These are phyloP conservation scores for Apomyelois bistriatella DNA, from an alignment of 2,888 invertebrate species.

Conservation along the genomic window DNA sequence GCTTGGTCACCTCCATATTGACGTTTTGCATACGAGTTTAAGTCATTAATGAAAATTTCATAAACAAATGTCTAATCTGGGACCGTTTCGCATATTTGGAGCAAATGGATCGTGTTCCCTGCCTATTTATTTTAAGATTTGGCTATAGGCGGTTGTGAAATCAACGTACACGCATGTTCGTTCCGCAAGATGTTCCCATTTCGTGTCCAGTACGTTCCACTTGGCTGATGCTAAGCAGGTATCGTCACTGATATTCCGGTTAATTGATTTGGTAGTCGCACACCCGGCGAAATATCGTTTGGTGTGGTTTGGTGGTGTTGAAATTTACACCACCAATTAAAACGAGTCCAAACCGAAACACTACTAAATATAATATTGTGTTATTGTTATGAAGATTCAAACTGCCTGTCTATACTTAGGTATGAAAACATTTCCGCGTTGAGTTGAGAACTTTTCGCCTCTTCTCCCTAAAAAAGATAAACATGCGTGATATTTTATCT, in stretches of 20 bases:
- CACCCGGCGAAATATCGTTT: not conserved
- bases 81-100: conserved; percentile 24
- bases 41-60: conserved; percentile 8
- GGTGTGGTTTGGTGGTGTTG: not conserved
- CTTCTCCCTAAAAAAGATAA: too few species aligned
- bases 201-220: conserved; percentile 33
- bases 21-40: not conserved
- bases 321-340: not conserved
- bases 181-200: conserved; percentile 36
- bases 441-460: too few species aligned
- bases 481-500: too few species aligned
- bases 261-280: conserved; percentile 4
- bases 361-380: too few species aligned
- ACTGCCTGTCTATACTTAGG: too few species aligned
- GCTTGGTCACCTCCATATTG: not conserved
- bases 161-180: conserved; percentile 29
- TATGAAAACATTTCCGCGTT: too few species aligned
- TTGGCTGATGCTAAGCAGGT: conserved; percentile 29
- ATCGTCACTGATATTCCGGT: conserved; percentile 14
- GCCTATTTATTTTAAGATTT: conserved; percentile 42
- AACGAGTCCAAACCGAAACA: not conserved
- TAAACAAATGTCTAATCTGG: conserved; percentile 13
- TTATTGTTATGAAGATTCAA: too few species aligned
- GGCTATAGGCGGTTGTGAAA: conserved; percentile 44
- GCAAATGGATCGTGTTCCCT: conserved; percentile 32